Evolutionary conservation across 2,888 invertebrate genomes (phyloP).

Genomic region (Dryocosmus kuriphilus): DNA sequence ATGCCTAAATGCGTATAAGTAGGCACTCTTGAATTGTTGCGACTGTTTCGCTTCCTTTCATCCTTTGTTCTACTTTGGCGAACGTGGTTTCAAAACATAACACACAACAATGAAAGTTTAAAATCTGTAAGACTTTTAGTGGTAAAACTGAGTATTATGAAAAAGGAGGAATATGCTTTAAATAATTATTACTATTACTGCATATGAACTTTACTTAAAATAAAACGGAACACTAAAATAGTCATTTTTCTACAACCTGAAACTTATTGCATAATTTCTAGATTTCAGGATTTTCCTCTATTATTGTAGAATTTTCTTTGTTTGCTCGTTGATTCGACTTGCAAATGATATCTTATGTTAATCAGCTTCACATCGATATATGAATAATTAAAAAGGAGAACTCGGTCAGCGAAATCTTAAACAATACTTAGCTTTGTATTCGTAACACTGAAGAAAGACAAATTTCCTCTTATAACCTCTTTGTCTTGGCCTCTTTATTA

Average conservation of each 20-base stretch:
- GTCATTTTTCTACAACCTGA: neutral
- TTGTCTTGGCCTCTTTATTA: constrained; percentile 14
- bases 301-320: neutral
- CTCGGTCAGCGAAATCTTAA: constrained; percentile 28
- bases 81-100: neutral
- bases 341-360: neutral
- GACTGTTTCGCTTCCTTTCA: neutral
- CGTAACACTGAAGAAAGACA: constrained; percentile 13
- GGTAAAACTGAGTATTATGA: neutral
- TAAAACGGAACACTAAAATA: neutral
- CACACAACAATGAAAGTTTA: neutral
- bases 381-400: constrained; percentile 27
- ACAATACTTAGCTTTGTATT: constrained; percentile 8
- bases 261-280: neutral
- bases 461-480: constrained; percentile 5
- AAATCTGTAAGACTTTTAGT: neutral
- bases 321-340: neutral
- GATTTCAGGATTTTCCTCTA: neutral
- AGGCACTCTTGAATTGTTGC: neutral
- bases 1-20: neutral
- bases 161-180: neutral
- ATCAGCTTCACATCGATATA: neutral
- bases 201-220: neutral
- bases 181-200: neutral
- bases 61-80: neutral